These are phyloP conservation scores for Ophion ventricosus DNA, from an alignment of 2,888 invertebrate species.

Conservation along the genomic window DNA sequence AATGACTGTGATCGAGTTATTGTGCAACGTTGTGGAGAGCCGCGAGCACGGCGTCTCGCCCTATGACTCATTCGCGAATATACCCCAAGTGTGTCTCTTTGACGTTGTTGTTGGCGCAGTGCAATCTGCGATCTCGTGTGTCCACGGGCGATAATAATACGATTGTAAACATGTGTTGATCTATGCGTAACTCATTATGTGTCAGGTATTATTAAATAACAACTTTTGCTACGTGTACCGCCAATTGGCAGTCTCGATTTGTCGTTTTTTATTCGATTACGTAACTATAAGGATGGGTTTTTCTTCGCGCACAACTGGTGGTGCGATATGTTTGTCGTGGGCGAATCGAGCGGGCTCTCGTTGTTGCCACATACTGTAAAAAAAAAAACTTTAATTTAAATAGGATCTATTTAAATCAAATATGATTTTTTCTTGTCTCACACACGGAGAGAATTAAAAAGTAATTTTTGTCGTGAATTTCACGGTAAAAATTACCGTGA, in stretches of 20 bases:
- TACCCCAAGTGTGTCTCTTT: constrained; percentile 60
- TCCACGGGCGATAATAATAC: constrained; percentile 3
- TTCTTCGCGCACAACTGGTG: not conserved
- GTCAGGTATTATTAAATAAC: constrained; percentile 32
- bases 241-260: not conserved
- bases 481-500: too few species aligned
- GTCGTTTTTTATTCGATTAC: not conserved
- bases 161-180: constrained; percentile 20
- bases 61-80: constrained; percentile 69
- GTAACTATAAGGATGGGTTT: not conserved
- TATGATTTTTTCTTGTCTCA: too few species aligned
- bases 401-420: too few species aligned
- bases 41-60: constrained; percentile 13
- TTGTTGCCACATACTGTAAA: not conserved
- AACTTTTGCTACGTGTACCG: not conserved
- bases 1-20: constrained; percentile 51
- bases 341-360: not conserved
- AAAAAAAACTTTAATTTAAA: too few species aligned
- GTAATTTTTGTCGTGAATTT: too few species aligned
- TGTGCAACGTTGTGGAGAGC: constrained; percentile 23
- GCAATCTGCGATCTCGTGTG: constrained; percentile 47
- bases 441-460: too few species aligned
- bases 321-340: not conserved
- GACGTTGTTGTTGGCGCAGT: constrained; percentile 3
- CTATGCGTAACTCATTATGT: not conserved